Percentiles rank a stretch among this genome's conserved stretches.
Conservation (phyloP, 2,797 vertebrate genomes). For the Catostomus latipinnis region DNA sequence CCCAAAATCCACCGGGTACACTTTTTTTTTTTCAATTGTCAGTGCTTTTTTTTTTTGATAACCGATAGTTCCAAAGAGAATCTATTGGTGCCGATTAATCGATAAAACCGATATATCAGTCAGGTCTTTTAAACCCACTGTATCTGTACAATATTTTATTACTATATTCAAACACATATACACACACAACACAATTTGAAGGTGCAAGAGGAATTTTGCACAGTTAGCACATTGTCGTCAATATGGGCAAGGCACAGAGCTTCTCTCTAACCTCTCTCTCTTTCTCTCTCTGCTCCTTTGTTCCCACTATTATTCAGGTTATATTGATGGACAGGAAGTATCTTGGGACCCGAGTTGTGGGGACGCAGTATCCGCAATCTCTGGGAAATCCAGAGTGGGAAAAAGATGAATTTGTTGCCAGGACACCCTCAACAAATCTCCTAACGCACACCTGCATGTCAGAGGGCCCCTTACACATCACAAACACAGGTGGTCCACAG, state of each 20-base stretch:
- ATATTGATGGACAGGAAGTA: constrained; percentile 84
- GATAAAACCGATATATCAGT: too few relatives aligned
- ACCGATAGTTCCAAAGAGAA: too few relatives aligned
- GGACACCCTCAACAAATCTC: constrained; percentile 79
- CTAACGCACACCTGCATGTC: constrained; percentile 76
- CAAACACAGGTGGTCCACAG: constrained; percentile 79
- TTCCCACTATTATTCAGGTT: constrained; percentile 85
- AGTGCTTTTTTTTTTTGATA: too few relatives aligned
- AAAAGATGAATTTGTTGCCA: constrained; percentile 74
- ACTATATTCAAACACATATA: not conserved
- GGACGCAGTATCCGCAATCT: constrained; percentile 78
- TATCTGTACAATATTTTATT: too few relatives aligned
- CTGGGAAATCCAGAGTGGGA: constrained; percentile 78
- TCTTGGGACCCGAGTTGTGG: constrained; percentile 79
- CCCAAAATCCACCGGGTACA: too few relatives aligned
- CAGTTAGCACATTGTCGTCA: constrained; percentile 54
- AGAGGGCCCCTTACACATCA: constrained; percentile 33
- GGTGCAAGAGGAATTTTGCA: constrained; percentile 50
- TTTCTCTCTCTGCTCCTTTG: constrained; percentile 63
- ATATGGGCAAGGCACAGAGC: constrained; percentile 37
- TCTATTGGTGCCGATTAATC: too few relatives aligned
- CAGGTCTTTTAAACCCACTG: too few relatives aligned
- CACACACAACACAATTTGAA: constrained; percentile 43
- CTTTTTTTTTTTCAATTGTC: too few relatives aligned
- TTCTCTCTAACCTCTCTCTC: constrained; percentile 19